phyloP scores from a whole-genome alignment of 92 coral and sea anemone genomes.

The Parazoanthus swiftii region DNA sequence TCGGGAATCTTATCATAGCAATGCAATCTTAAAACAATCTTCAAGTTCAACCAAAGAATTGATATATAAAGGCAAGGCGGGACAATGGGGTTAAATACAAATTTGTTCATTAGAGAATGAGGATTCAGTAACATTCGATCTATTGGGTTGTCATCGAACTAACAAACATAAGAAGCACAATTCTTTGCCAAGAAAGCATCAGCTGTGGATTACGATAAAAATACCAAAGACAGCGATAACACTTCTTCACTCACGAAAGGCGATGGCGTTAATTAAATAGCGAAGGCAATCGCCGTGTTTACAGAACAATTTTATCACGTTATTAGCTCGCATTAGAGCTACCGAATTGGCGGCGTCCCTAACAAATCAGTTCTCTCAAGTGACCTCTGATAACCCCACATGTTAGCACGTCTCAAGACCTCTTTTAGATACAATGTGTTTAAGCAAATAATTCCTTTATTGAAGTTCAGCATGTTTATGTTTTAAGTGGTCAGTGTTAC shows the following conservation, averaged over 20 bases:
- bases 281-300: constrained; percentile 16
- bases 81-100: not conserved
- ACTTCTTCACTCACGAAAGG: constrained; percentile 9
- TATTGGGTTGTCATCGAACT: not conserved
- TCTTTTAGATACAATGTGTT: not conserved
- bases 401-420: constrained; percentile 25
- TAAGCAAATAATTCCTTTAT: not conserved
- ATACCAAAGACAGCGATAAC: not conserved
- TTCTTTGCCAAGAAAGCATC: constrained; percentile 1
- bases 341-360: not conserved
- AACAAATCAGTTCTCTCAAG: not conserved
- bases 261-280: constrained; percentile 34
- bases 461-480: not conserved
- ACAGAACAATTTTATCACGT: constrained; percentile 19
- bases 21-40: not conserved
- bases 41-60: not conserved
- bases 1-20: not conserved
- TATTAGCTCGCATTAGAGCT: not conserved
- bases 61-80: not conserved
- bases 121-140: not conserved
- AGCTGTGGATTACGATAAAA: constrained; percentile 19
- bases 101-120: not conserved
- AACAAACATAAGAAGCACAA: not conserved
- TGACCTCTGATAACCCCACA: constrained; percentile 9
- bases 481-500: too few species aligned